A percentile compares a stretch with the other conserved stretches of the same genome.
Conservation (phyloP, 2,888 invertebrate species). For the Agrochola circellaris region DNA sequence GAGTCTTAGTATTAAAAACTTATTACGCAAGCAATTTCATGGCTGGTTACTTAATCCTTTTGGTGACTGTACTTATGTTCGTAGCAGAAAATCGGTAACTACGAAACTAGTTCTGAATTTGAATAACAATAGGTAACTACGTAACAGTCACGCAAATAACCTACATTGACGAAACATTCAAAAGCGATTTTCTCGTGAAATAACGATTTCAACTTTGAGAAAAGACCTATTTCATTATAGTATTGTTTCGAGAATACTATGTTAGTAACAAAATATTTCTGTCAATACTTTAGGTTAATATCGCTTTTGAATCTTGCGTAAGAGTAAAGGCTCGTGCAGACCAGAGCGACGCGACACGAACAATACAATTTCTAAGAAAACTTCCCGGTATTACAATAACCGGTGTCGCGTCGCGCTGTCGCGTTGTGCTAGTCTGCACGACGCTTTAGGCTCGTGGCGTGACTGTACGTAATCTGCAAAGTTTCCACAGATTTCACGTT, state of each 20-base stretch:
- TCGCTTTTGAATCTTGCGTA: neutral
- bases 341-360: no score
- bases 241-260: neutral
- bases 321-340: no score
- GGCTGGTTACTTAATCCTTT: neutral
- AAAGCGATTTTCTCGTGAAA: no score
- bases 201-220: neutral
- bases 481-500: constrained; percentile 41
- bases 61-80: neutral
- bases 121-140: constrained; percentile 40
- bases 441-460: no score
- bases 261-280: neutral
- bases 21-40: neutral
- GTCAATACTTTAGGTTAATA: neutral
- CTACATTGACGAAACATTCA: no score
- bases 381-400: no score
- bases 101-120: constrained; percentile 42
- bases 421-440: no score
- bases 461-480: neutral
- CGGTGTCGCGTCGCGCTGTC: no score
- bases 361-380: no score
- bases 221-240: neutral
- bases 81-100: constrained; percentile 18
- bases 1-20: neutral
- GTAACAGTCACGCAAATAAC: neutral